Percentiles rank a stretch among this genome's conserved stretches.
Evolutionary conservation across 35 echinoderm and acorn worm species (phyloP).

Genomic region (Stichopus chloronotus): DNA sequence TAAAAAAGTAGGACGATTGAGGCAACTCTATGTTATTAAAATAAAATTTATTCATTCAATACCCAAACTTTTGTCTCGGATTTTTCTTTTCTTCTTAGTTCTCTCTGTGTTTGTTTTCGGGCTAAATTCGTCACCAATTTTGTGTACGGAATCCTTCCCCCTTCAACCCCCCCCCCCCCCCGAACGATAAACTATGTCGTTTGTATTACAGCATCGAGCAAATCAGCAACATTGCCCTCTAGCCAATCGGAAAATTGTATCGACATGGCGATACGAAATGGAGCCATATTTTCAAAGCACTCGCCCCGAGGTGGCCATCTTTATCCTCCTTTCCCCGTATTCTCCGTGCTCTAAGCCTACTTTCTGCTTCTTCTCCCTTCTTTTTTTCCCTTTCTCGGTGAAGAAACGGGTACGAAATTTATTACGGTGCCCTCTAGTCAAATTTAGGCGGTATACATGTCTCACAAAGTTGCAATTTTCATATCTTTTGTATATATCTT

Average conservation of each 20-base stretch:
- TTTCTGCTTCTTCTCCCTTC: neutral
- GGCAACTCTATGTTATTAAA: constrained; percentile 7
- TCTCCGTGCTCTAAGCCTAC: neutral
- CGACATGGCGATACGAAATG: constrained; percentile 45
- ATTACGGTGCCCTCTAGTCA: neutral
- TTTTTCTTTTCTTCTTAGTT: neutral
- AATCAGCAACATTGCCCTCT: neutral
- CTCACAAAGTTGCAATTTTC: neutral
- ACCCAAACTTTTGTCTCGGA: constrained; percentile 23
- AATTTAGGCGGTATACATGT: constrained; percentile 14
- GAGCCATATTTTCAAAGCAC: constrained; percentile 31
- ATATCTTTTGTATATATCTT: constrained; percentile 4
- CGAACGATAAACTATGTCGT: constrained; percentile 1
- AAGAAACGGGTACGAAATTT: too few relatives aligned
- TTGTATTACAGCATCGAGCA: neutral
- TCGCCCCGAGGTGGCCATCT: neutral
- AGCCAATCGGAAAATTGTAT: constrained; percentile 28
- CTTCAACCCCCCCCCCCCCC: neutral
- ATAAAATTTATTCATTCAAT: constrained; percentile 45
- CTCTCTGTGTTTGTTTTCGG: neutral
- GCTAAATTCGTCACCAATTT: constrained; percentile 22
- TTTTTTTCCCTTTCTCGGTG: too few relatives aligned
- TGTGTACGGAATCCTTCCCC: neutral
- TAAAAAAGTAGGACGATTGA: constrained; percentile 24
- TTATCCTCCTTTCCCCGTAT: neutral